Percentiles rank a stretch among this genome's conserved stretches.
Evolutionary conservation across 2,888 invertebrate genomes (phyloP).

Genomic region (Meteorus cinctellus): DNA sequence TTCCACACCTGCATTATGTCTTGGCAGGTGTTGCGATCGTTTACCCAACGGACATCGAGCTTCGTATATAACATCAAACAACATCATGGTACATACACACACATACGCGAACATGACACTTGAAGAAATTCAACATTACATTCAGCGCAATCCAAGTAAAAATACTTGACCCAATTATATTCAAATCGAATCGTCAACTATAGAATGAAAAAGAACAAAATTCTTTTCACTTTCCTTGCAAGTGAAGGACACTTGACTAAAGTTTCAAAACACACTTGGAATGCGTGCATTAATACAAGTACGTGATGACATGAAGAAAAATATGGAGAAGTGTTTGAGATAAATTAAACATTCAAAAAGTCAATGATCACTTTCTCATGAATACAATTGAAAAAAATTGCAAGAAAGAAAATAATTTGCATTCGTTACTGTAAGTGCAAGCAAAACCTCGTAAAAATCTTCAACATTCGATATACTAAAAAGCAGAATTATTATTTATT

Average conservation of each 20-base stretch:
- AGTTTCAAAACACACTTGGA: neutral
- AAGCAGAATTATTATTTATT: neutral
- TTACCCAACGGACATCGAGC: conserved; percentile 36
- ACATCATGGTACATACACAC: conserved; percentile 9
- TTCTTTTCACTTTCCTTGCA: neutral
- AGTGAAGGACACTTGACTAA: neutral
- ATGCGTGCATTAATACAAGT: neutral
- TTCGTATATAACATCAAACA: conserved; percentile 7
- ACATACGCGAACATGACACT: neutral
- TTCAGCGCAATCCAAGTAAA: neutral
- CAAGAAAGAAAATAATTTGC: neutral
- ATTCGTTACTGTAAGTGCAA: neutral
- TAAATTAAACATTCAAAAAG: neutral
- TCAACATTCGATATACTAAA: neutral
- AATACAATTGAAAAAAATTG: neutral
- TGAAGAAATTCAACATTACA: conserved; percentile 6
- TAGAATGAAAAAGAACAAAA: neutral
- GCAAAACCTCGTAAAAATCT: neutral
- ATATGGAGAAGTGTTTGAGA: neutral
- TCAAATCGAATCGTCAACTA: neutral
- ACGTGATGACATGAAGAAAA: neutral
- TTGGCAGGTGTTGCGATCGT: conserved; percentile 33
- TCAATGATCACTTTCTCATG: conserved; percentile 32
- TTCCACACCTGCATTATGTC: conserved; percentile 34
- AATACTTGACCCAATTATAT: neutral